Evolutionary conservation across 1,140 invertebrate genomes (phyloP).

Genomic region (Drosophila tsacasi): DNA sequence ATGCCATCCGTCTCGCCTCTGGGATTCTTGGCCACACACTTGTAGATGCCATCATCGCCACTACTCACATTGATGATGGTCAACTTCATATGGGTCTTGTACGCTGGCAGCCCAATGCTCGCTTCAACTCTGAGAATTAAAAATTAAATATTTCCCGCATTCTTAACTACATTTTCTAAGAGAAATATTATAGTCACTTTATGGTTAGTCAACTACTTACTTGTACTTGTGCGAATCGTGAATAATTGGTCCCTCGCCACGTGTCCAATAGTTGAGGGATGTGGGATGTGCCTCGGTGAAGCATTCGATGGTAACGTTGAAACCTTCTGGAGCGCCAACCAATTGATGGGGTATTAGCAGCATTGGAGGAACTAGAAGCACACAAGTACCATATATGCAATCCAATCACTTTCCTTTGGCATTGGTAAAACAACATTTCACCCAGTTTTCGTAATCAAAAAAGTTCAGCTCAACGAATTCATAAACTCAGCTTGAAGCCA

Average conservation of each 20-base stretch:
- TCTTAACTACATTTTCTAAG: not conserved
- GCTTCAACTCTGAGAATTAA: slow-evolving; percentile 86
- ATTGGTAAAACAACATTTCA: not conserved
- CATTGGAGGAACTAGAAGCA: slow-evolving; percentile 78
- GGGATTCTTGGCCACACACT: slow-evolving; percentile 95
- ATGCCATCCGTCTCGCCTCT: slow-evolving; percentile 96
- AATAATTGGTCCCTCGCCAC: slow-evolving; percentile 95
- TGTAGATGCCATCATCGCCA: slow-evolving; percentile 94
- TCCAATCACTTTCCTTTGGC: slow-evolving; percentile 6
- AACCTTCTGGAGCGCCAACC: slow-evolving; percentile 93
- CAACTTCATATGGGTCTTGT: slow-evolving; percentile 94
- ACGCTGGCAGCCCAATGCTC: slow-evolving; percentile 89
- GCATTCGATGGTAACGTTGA: slow-evolving; percentile 94
- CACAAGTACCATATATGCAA: not conserved
- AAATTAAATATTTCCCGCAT: not conserved
- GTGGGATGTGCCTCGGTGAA: slow-evolving; percentile 96
- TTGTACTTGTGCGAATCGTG: slow-evolving; percentile 94
- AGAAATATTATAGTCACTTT: not conserved
- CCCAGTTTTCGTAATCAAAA: slow-evolving; percentile 33
- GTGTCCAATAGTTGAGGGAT: slow-evolving; percentile 96
- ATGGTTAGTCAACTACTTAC: slow-evolving; percentile 40
- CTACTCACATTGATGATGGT: slow-evolving; percentile 91
- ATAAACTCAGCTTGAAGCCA: slow-evolving; percentile 10
- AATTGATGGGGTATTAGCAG: slow-evolving; percentile 84
- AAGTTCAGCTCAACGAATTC: slow-evolving; percentile 23